Percentiles rank a stretch among this genome's conserved stretches.
Conservation (phyloP, 1,140 invertebrate species). For the Drosophila neocordata region DNA sequence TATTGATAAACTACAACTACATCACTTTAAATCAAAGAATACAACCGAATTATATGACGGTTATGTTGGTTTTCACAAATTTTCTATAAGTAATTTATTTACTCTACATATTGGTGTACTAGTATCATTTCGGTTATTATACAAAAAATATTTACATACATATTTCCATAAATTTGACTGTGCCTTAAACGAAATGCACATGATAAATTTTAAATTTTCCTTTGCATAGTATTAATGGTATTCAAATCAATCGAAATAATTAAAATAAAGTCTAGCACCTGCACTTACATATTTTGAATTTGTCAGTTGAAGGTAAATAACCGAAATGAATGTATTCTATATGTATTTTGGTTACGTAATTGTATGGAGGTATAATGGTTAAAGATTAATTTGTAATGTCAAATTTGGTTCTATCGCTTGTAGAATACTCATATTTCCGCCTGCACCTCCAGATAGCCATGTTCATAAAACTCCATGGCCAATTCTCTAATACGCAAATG, state of each 20-base stretch:
- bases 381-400: not conserved
- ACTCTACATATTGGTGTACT: not conserved
- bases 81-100: not conserved
- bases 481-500: constrained; percentile 72
- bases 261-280: not conserved
- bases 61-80: not conserved
- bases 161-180: not conserved
- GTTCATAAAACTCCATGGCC: constrained; percentile 76
- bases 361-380: constrained; percentile 10
- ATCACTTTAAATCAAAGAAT: constrained; percentile 29
- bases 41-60: not conserved
- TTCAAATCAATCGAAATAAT: too few species aligned
- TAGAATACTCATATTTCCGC: constrained; percentile 17
- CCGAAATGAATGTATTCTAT: constrained; percentile 1
- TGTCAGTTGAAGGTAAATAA: not conserved
- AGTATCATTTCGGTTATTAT: constrained; percentile 2
- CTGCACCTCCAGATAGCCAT: constrained; percentile 63
- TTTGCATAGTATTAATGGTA: too few species aligned
- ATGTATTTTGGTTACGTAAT: not conserved
- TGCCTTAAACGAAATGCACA: not conserved
- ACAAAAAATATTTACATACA: not conserved
- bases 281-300: not conserved
- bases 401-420: not conserved
- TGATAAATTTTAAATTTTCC: too few species aligned
- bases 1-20: constrained; percentile 32